A percentile compares a stretch with the other conserved stretches of the same genome.
Evolutionary conservation across 2,113 vertebrate genomes (phyloP).

Genomic region (Arvicanthis niloticus): DNA sequence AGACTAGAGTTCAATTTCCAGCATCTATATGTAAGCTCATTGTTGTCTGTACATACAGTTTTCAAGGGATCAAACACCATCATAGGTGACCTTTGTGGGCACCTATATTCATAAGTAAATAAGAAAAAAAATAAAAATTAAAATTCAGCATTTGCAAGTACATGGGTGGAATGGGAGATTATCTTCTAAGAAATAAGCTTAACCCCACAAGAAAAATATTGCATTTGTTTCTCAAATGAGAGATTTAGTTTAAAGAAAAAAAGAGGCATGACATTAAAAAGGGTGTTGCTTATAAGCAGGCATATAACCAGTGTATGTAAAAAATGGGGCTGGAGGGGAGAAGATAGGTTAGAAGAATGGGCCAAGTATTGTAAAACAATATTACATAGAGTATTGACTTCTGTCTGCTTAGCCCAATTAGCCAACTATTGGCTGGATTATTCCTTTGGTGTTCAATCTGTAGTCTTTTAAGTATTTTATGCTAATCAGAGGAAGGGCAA

Average conservation of each 20-base stretch:
- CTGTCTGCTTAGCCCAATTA: not conserved
- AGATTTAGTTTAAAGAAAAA: not conserved
- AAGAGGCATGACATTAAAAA: not conserved
- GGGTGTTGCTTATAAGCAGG: too few species aligned
- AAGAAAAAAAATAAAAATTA: too few species aligned
- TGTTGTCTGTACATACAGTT: too few species aligned
- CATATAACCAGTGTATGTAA: not conserved
- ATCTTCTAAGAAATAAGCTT: not conserved
- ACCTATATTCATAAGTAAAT: too few species aligned
- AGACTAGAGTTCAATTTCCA: too few species aligned
- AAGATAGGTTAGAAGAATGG: not conserved
- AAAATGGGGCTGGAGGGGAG: not conserved
- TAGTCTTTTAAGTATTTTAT: not conserved
- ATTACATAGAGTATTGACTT: not conserved
- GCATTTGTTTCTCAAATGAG: not conserved
- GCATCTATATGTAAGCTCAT: too few species aligned
- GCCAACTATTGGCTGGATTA: not conserved
- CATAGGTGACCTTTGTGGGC: too few species aligned
- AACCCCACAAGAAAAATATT: not conserved
- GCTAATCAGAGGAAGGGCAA: not conserved
- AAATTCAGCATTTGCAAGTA: too few species aligned
- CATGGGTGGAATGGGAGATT: too few species aligned
- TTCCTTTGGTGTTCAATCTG: not conserved
- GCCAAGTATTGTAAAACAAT: not conserved
- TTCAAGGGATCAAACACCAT: too few species aligned